These are phyloP conservation scores for Gymnocypris eckloni DNA, from an alignment of 2,797 vertebrate species.

Conservation along the genomic window DNA sequence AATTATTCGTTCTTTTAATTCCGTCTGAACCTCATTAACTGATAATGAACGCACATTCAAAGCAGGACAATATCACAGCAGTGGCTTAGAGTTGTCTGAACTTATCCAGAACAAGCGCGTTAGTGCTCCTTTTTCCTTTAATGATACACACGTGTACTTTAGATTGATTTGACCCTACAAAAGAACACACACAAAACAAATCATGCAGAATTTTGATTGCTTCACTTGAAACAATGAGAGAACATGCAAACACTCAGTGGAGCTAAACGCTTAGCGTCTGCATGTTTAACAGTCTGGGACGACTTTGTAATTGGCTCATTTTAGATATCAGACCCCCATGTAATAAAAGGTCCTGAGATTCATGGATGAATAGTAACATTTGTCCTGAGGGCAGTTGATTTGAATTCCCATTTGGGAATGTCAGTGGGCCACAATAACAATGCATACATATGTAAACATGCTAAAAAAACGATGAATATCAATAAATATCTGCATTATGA, in stretches of 20 bases:
- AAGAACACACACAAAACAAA: not conserved
- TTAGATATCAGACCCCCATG: conserved; percentile 50
- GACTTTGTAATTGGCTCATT: conserved; percentile 54
- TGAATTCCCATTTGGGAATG: conserved; percentile 47
- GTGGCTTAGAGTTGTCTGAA: conserved; percentile 45
- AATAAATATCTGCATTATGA: conserved; percentile 20
- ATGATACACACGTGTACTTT: conserved; percentile 29
- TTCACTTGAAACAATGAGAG: conserved; percentile 42
- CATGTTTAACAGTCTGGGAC: conserved; percentile 53
- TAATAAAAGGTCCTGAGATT: conserved; percentile 58
- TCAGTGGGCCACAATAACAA: conserved; percentile 36
- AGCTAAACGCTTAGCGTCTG: conserved; percentile 45
- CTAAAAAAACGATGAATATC: conserved; percentile 22
- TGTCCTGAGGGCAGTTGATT: conserved; percentile 54
- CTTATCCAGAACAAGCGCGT: conserved; percentile 30
- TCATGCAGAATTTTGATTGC: conserved; percentile 40
- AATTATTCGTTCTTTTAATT: conserved; percentile 40
- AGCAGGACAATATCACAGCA: conserved; percentile 31
- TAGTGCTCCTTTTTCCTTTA: conserved; percentile 23
- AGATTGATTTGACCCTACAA: conserved; percentile 41
- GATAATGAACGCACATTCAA: conserved; percentile 48
- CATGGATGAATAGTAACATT: conserved; percentile 53
- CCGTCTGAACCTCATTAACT: conserved; percentile 42
- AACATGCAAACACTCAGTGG: conserved; percentile 39
- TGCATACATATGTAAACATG: conserved; percentile 51